Evolutionary conservation across 2,888 invertebrate genomes (phyloP).

Genomic region (Heliconius ismenius): DNA sequence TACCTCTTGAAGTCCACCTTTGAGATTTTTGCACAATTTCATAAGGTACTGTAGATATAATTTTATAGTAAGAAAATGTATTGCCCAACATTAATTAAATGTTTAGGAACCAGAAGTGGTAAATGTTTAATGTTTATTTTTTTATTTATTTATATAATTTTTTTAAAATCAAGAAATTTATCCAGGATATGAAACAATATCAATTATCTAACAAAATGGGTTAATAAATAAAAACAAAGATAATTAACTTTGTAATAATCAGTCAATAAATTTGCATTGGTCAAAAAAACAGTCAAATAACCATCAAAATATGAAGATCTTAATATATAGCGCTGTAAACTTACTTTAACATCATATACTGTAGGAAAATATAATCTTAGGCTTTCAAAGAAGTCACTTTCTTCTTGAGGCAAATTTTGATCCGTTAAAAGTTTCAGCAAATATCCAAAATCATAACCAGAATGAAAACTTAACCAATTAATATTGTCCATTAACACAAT

Average conservation of each 20-base stretch:
- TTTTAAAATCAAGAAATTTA: neutral
- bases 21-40: conserved; percentile 97
- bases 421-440: conserved; percentile 94
- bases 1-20: conserved; percentile 98
- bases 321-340: conserved; percentile 36
- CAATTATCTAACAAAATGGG: no score
- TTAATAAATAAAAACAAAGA: no score
- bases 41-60: conserved; percentile 87
- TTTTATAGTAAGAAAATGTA: conserved; percentile 10
- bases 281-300: no score
- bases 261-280: no score
- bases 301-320: no score
- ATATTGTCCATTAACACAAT: conserved; percentile 95
- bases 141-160: no score
- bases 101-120: neutral
- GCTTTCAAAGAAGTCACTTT: conserved; percentile 95
- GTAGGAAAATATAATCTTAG: conserved; percentile 94
- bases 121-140: no score
- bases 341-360: conserved; percentile 95
- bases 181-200: neutral
- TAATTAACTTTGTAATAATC: neutral
- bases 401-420: conserved; percentile 93
- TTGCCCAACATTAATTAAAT: neutral
- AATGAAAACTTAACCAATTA: conserved; percentile 98
- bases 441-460: conserved; percentile 98